phyloP scores from a whole-genome alignment of 2,113 vertebrate genomes.

The Desmodus rotundus region DNA sequence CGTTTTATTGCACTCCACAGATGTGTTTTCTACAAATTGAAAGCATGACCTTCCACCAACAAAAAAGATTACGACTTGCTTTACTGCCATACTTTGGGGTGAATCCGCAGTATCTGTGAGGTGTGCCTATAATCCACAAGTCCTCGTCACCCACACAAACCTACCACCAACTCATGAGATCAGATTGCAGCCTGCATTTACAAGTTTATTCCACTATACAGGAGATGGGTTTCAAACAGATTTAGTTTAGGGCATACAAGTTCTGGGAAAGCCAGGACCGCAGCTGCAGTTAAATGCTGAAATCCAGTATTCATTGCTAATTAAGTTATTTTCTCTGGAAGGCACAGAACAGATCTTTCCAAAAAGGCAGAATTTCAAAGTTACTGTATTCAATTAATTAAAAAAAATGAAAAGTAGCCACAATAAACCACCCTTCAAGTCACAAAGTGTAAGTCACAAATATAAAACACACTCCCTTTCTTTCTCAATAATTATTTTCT shows the following conservation, averaged over 20 bases:
- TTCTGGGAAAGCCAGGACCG: not conserved
- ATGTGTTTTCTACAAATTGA: not conserved
- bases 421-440: slow-evolving; percentile 16
- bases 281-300: not conserved
- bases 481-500: not conserved
- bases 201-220: not conserved
- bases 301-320: not conserved
- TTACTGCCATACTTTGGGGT: not conserved
- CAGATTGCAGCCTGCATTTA: not conserved
- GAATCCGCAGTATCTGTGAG: not conserved
- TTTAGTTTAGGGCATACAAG: not conserved
- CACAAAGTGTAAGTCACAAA: not conserved
- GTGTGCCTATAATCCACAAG: not conserved
- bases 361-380: slow-evolving; percentile 32
- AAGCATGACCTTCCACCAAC: not conserved
- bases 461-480: not conserved
- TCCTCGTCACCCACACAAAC: not conserved
- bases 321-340: not conserved
- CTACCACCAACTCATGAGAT: not conserved
- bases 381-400: slow-evolving; percentile 31
- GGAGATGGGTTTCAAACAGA: not conserved
- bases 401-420: not conserved
- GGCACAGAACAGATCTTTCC: not conserved
- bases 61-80: not conserved
- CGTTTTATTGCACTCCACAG: not conserved